Conservation (phyloP, 2,888 invertebrate species). For the Nipponacmea schrenckii region DNA sequence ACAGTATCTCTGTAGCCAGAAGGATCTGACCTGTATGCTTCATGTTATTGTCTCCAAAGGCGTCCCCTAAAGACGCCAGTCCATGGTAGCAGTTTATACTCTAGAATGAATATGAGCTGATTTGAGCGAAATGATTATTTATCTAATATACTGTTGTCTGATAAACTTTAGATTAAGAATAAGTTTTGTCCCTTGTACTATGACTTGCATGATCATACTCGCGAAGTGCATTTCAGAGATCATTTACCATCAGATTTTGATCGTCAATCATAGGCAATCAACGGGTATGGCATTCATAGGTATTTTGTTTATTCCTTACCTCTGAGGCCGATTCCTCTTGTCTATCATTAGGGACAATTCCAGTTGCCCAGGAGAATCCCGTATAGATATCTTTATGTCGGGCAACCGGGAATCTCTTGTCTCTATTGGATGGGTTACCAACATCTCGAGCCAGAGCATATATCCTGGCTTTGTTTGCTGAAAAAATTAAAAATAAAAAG, state of each 20-base stretch:
- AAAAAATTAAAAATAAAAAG: constrained; percentile 8
- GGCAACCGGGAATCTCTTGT: constrained; percentile 46
- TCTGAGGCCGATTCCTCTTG: constrained; percentile 54
- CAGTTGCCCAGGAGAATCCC: constrained; percentile 55
- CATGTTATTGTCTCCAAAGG: constrained; percentile 38
- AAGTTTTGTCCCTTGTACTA: too few species aligned
- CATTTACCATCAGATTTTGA: too few species aligned
- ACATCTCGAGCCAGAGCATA: constrained; percentile 47
- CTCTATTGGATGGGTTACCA: constrained; percentile 43
- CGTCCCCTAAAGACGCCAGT: constrained; percentile 49
- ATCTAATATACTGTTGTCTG: not conserved
- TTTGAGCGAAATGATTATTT: not conserved
- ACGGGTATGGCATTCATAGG: too few species aligned
- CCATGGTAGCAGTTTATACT: constrained; percentile 52
- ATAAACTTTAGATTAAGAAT: too few species aligned
- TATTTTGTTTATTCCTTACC: constrained; percentile 26
- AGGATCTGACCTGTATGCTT: constrained; percentile 46
- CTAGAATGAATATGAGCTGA: constrained; percentile 28
- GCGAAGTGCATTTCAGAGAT: too few species aligned
- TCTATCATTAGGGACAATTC: constrained; percentile 44
- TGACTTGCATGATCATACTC: too few species aligned
- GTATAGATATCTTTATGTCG: constrained; percentile 54
- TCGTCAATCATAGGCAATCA: too few species aligned
- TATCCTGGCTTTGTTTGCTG: constrained; percentile 46
- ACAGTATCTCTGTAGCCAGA: constrained; percentile 49